phyloP scores from a whole-genome alignment of 1,140 invertebrate species.

The Caenorhabditis briggsae region DNA sequence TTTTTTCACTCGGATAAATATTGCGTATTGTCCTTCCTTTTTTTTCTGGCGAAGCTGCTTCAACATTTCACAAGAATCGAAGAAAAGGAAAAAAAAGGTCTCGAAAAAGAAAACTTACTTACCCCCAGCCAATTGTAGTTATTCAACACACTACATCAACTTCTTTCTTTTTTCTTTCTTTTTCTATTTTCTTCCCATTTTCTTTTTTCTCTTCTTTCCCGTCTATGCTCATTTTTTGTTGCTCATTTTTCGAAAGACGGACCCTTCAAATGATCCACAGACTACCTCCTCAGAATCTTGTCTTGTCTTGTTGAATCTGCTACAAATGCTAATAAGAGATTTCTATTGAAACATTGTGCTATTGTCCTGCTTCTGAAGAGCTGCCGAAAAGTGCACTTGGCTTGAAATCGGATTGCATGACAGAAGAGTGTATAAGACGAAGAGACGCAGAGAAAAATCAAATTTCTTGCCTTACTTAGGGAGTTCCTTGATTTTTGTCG shows the following conservation, averaged over 20 bases:
- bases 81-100: slow-evolving; percentile 15
- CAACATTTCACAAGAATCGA: neutral
- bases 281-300: slow-evolving; percentile 37
- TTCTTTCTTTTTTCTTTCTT: slow-evolving; percentile 36
- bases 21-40: slow-evolving; percentile 14
- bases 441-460: slow-evolving; percentile 12
- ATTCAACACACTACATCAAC: slow-evolving; percentile 51
- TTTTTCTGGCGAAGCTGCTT: neutral
- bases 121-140: slow-evolving; percentile 51
- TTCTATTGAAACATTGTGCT: slow-evolving; percentile 44
- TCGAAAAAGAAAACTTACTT: slow-evolving; percentile 50
- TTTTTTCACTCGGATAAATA: slow-evolving; percentile 28
- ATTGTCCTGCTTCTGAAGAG: slow-evolving; percentile 37
- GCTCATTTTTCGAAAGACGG: neutral
- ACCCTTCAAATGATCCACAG: neutral
- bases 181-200: slow-evolving; percentile 3
- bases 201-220: slow-evolving; percentile 8
- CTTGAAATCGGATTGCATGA: slow-evolving; percentile 50
- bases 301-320: neutral
- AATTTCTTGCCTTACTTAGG: neutral
- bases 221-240: neutral
- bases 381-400: slow-evolving; percentile 49
- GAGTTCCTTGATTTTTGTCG: neutral
- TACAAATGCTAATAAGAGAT: slow-evolving; percentile 19
- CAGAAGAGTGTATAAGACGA: neutral